A percentile compares a stretch with the other conserved stretches of the same genome.
phyloP scores from a whole-genome alignment of 2,888 invertebrate genomes.

The Amiota mariae region DNA sequence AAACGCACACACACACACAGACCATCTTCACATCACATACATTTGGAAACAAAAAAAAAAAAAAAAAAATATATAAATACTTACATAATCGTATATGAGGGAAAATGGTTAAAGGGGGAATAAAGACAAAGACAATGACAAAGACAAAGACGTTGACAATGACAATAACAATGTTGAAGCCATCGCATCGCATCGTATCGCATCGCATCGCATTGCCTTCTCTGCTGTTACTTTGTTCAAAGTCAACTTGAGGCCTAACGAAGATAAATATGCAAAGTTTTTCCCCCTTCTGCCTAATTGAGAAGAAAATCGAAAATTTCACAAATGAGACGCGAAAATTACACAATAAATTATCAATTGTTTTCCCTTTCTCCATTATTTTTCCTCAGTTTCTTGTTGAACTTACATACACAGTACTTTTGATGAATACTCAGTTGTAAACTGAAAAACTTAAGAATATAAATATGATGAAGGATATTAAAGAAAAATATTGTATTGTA shows the following conservation, averaged over 20 bases:
- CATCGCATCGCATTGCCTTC: background rate
- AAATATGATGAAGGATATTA: too few species aligned
- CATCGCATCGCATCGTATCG: background rate
- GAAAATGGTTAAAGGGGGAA: background rate
- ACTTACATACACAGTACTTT: too few species aligned
- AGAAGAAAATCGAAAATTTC: constrained; percentile 62
- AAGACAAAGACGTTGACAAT: background rate
- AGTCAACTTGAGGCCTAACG: constrained; percentile 39
- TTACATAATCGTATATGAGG: background rate
- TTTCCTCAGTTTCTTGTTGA: too few species aligned
- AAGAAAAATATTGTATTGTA: too few species aligned
- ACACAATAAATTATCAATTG: constrained; percentile 41
- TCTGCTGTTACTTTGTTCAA: background rate
- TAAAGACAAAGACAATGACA: background rate
- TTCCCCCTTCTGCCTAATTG: constrained; percentile 55
- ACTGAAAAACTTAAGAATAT: too few species aligned
- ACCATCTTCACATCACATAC: too few species aligned
- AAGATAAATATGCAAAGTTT: constrained; percentile 63
- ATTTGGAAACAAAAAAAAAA: background rate
- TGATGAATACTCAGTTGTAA: too few species aligned
- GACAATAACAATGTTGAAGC: background rate
- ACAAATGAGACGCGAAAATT: constrained; percentile 57
- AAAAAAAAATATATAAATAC: background rate
- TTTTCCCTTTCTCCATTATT: too few species aligned
- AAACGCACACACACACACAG: constrained; percentile 29